Evolutionary conservation across 1,140 invertebrate genomes (phyloP), one percentile per base, ranked within the genome.

Genomic region (Cylas formicarius): DNA sequence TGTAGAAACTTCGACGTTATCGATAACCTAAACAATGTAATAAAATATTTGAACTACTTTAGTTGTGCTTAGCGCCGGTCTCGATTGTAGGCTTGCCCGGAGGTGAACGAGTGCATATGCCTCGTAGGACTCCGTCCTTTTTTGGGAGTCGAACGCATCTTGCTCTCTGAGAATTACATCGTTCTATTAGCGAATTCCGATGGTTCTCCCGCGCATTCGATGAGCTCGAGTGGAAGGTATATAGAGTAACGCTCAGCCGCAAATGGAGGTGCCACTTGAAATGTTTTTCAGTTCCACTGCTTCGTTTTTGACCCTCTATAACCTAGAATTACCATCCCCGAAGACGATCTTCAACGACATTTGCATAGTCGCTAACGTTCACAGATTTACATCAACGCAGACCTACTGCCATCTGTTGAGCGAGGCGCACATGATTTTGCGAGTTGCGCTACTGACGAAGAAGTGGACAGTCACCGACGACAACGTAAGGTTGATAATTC

Each of bases 61-160:
- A 37, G 11, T 16, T 36, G 14, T 22, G n/a, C 18, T 13, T 4
- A 2, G n/a, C 17, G 11, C 29, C 21, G 34, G 6, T 17, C 3
- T 9, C 22, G 19, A 13, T 43, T 47, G n/a, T 49, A 77, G 65
- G 70, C 72, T 1, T 73, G 72, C 37, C 77, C 81, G 2, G 70
- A 73, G 11, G 62, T 74, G 3, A 71, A 72, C 24, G 78, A 82
- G 34, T 74, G 81, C 0, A 75, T 86, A 21, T 84, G 81, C 36
- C 61, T 87, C 6, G 76, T 86, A 31, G 83, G 84, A 2, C 55
- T 86, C 17, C 68, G 80, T 38, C 80, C 83, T 0, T 87, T 87
- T 53, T 62, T 86, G 35, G 80, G 81, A 6, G 78, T 85, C 5
- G 75, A 82, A 44, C 70, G 74, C 50, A 60, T 86, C 1, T 65